Evolutionary conservation across 2,888 invertebrate genomes (phyloP), one percentile per base, ranked within the genome.

Genomic region (Phengaris arion): DNA sequence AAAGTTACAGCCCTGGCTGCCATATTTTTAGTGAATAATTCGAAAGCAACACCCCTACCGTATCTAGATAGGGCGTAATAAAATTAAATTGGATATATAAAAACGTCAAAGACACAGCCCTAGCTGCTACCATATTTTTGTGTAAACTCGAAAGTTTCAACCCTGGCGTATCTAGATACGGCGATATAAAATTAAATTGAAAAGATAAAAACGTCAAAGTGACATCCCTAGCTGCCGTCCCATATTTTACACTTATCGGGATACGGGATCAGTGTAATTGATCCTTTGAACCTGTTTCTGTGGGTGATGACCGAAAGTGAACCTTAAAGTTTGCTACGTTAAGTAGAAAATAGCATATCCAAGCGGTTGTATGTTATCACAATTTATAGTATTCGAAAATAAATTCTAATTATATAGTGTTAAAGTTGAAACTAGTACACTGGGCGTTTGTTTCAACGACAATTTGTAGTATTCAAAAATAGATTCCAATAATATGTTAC

Each of bases 161-260:
- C 64, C 64, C 64, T 64, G n/a, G 6, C 13, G 55, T 6, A 64
- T 45, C 35, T 6, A 59, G 12, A 64, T 45, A n/a, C 5, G 6
- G 55, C 13, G n/a, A n/a, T n/a, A 35, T 45, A 64, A 64, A 64
- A 64, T 73, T 73, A 45, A 73, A 73, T 73, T 35, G 52, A 55
- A 73, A 8, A 73, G 73, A 55, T 73, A 76, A 78, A 76, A 75
- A 76, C 75, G 76, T 74, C 75, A 48, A 72, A 73, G 35, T 45
- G 35, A 22, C 48, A 57, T 3, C 74, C 74, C 57, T 57, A 13
- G 77, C 73, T 35, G 64, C 73, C 76, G 77, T 77, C 78, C 79
- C 80, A 78, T 80, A 80, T 80, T 78, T 80, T 76, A 79, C 77
- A 78, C 80, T 79, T 81, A 81, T 81, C 79, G 74, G 77, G 68